Evolutionary conservation across 2,888 invertebrate species (phyloP).

Genomic region (Xestoiulus laeticollis): DNA sequence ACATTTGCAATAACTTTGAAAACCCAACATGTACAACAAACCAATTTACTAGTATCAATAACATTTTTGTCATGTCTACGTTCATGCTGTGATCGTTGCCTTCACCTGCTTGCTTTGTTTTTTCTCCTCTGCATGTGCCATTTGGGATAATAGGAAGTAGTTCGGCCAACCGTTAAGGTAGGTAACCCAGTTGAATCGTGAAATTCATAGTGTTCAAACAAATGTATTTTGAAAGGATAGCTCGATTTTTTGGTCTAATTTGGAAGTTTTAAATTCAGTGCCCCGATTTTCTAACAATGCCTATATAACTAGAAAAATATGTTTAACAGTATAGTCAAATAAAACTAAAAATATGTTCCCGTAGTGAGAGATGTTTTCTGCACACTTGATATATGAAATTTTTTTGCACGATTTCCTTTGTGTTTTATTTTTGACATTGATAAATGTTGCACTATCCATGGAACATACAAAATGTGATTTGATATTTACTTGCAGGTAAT

Average conservation of each 20-base stretch:
- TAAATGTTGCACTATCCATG: neutral
- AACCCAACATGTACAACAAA: neutral
- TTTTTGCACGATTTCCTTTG: neutral
- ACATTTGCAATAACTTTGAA: neutral
- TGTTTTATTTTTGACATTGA: neutral
- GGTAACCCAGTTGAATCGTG: constrained; percentile 42
- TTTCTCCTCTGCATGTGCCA: constrained; percentile 52
- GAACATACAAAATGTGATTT: no score
- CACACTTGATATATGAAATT: neutral
- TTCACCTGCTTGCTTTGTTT: constrained; percentile 50
- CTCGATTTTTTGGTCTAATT: no score
- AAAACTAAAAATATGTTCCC: neutral
- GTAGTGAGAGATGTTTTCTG: neutral
- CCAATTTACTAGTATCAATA: neutral
- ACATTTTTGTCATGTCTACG: constrained; percentile 36
- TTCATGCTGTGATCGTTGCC: constrained; percentile 35
- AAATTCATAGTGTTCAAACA: neutral
- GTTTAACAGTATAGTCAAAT: neutral
- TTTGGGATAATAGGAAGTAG: constrained; percentile 56
- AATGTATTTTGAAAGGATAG: no score
- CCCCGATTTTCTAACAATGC: neutral
- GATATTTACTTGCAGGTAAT: no score
- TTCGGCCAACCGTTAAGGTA: constrained; percentile 58
- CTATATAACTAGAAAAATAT: neutral
- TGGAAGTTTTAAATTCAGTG: neutral